Evolutionary conservation across 30 jellyfish, hydroid and myxozoan genomes (phyloP).

Genomic region (Sanderia malayensis): DNA sequence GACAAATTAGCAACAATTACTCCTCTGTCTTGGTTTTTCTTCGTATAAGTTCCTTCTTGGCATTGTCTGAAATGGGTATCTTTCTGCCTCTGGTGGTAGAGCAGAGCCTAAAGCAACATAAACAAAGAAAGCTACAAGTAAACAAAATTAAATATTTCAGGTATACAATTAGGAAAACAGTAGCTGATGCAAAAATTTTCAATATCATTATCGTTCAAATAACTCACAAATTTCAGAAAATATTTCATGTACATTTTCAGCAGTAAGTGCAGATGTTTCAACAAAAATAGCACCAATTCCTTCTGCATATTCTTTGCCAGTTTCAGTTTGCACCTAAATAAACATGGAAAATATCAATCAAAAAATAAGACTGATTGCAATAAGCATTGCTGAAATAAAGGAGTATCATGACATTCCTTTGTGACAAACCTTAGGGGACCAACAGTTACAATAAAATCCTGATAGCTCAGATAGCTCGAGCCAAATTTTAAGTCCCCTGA

Average conservation of each 20-base stretch:
- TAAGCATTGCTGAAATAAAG: too few species aligned
- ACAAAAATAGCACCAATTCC: constrained; percentile 78
- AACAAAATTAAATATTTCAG: too few species aligned
- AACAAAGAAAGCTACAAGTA: not conserved
- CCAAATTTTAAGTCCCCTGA: too few species aligned
- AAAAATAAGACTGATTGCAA: too few species aligned
- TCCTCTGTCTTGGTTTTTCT: not conserved
- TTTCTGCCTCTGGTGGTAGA: constrained; percentile 49
- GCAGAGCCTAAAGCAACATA: constrained; percentile 20
- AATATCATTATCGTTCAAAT: too few species aligned
- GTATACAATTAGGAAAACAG: too few species aligned
- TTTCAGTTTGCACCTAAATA: constrained; percentile 40
- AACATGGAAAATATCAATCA: too few species aligned
- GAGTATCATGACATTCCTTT: too few species aligned
- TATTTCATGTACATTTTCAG: constrained; percentile 73
- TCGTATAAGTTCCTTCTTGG: constrained; percentile 16
- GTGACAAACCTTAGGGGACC: too few species aligned
- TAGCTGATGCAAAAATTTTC: too few species aligned
- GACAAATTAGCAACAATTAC: constrained; percentile 31
- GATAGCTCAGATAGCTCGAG: too few species aligned
- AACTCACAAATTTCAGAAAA: constrained; percentile 66
- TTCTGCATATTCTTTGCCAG: constrained; percentile 72
- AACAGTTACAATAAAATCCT: too few species aligned
- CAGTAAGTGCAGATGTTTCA: constrained; percentile 85
- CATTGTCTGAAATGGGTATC: constrained; percentile 42